Base-by-base conservation (phyloP, 2,888 invertebrate genomes). In the Drosophila pseudotalamancana region DNA sequence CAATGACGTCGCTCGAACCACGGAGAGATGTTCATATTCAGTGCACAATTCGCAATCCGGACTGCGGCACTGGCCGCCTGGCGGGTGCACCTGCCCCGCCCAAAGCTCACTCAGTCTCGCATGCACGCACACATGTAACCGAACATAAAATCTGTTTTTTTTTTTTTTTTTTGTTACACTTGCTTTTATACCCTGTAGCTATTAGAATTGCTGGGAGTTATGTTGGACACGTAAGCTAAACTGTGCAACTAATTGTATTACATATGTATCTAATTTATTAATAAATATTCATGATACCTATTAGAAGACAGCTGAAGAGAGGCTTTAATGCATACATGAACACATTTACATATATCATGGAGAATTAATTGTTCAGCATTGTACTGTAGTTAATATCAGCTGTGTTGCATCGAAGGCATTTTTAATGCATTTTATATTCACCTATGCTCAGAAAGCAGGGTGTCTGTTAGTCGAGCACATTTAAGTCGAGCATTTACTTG, bases 1-100 rank as follows among this genome's bases (percentile, higher is more conserved):
- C 65, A 66, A 19, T 61, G 68, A 55, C 42, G 71, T 51, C 27
- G 16, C 61, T 34, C 56, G 31, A 45, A 55, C 53, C 54, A 29
- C 16, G 16, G 51, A 37, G 66, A 53, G 60, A 57, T 60, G 77
- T 43, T 55, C 32, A 56, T 37, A 49, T 59, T 63, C 43, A 57
- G 54, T 55, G 75, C 67, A 63, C 12, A 53, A 54, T 50, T 40
- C 21, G 4, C 23, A 43, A 35, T 46, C 57, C 40, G 49, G 37
- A 35, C 6, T 35, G 18, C n/a, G 35, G 18, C n/a, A 21, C 27
- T 54, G 46, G 6, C 50, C 27, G 42, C 14, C 49, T 21, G 57
- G 48, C 63, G 39, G 54, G 71, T 59, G 59, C 65, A 72, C 72
- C 72, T 72, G 71, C 72, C 48, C 72, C 72, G 76, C 72, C 72